These are phyloP conservation scores for Salpingus planirostris DNA, from an alignment of 2,888 invertebrate genomes.

Conservation along the genomic window DNA sequence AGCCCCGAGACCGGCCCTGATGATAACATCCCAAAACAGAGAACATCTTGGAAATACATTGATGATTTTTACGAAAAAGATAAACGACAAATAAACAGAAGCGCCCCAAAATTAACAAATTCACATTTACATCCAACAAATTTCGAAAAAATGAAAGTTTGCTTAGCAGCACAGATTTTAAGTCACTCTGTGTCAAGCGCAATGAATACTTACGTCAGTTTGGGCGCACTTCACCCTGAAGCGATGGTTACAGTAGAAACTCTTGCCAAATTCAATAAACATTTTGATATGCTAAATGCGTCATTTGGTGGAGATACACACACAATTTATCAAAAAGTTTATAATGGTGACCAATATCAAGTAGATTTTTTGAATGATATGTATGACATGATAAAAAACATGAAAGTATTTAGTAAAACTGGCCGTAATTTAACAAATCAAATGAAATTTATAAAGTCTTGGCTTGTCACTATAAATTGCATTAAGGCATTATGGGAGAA, in stretches of 20 bases:
- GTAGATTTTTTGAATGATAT: constrained; percentile 14
- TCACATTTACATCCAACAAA: constrained; percentile 16
- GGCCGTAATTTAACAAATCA: constrained; percentile 15
- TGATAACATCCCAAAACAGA: no score
- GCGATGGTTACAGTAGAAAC: constrained; percentile 14
- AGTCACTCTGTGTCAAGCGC: constrained; percentile 18
- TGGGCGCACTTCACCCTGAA: constrained; percentile 11
- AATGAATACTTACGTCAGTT: constrained; percentile 15
- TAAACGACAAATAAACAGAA: constrained; percentile 6
- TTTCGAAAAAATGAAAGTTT: constrained; percentile 21
- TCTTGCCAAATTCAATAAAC: constrained; percentile 18
- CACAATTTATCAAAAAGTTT: constrained; percentile 9
- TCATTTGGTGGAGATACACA: constrained; percentile 5
- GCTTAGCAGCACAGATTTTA: constrained; percentile 17
- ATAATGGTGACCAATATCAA: constrained; percentile 12
- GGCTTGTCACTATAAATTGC: constrained; percentile 13
- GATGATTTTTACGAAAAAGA: constrained; percentile 16
- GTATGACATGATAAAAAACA: constrained; percentile 10
- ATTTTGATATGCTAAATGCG: constrained; percentile 22
- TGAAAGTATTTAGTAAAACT: constrained; percentile 11
- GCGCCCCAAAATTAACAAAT: constrained; percentile 17
- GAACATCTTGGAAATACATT: constrained; percentile 14
- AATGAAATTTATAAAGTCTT: constrained; percentile 2
- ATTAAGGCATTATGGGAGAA: constrained; percentile 16
- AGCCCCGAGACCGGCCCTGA: no score